Conservation (phyloP, 2,113 vertebrate genomes). For the Gopherus flavomarginatus region DNA sequence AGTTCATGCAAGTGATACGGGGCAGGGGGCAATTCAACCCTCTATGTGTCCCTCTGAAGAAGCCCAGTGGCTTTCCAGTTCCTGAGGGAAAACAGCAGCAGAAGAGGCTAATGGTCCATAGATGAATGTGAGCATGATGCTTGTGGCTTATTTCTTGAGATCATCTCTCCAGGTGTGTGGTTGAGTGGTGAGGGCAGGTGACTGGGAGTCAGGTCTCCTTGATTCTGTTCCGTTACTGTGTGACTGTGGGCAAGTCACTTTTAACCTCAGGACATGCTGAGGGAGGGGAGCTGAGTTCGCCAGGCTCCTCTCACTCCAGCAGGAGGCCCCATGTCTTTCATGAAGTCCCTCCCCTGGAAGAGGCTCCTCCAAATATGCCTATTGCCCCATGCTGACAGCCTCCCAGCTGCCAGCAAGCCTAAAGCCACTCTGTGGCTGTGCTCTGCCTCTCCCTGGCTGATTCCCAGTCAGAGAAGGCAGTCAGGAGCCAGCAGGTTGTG, state of each 20-base stretch:
- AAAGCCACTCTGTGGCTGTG: too few species aligned
- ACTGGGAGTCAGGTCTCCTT: background rate
- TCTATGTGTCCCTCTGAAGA: background rate
- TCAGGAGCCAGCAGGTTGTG: background rate
- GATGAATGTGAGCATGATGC: background rate
- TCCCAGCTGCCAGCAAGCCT: too few species aligned
- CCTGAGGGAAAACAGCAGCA: background rate
- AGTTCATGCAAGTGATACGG: background rate
- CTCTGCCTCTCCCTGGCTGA: background rate
- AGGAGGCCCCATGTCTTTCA: too few species aligned
- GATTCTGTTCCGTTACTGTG: background rate
- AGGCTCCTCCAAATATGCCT: too few species aligned
- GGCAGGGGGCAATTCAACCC: background rate
- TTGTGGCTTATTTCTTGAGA: background rate
- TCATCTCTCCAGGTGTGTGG: background rate
- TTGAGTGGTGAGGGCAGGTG: too few species aligned
- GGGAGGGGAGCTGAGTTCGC: too few species aligned
- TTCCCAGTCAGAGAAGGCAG: background rate
- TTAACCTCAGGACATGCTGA: too few species aligned
- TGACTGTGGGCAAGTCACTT: background rate
- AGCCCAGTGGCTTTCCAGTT: background rate
- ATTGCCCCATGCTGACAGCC: too few species aligned
- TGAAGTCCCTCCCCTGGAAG: too few species aligned
- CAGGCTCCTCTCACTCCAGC: too few species aligned
- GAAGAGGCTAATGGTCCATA: background rate